phyloP scores from a whole-genome alignment of 2,113 vertebrate genomes.

The Cephalopterus ornatus region DNA sequence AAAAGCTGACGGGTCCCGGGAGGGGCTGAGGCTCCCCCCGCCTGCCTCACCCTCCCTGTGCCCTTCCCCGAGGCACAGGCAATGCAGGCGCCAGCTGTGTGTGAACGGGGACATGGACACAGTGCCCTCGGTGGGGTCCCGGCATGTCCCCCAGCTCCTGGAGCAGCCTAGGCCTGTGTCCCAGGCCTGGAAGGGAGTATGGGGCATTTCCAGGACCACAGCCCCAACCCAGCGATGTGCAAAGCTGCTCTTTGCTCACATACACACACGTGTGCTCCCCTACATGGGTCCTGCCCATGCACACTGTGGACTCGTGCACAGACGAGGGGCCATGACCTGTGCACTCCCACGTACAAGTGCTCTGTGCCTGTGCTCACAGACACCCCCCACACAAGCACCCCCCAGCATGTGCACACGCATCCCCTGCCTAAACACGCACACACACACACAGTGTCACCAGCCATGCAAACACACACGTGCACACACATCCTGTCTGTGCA shows the following conservation, averaged over 20 bases:
- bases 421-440: background rate
- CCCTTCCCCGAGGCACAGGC: background rate
- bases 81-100: background rate
- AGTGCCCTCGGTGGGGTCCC: background rate
- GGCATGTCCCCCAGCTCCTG: background rate
- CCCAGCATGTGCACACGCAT: accelerated
- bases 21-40: background rate
- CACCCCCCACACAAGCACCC: background rate
- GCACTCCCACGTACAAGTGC: background rate
- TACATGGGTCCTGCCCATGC: accelerated
- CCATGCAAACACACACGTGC: background rate
- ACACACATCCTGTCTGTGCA: background rate
- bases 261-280: accelerated
- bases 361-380: background rate
- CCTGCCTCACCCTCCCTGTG: background rate
- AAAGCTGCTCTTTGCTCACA: background rate
- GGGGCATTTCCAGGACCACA: background rate
- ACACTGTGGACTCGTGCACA: background rate
- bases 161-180: background rate
- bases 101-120: background rate
- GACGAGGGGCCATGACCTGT: background rate
- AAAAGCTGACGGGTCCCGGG: background rate
- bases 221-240: accelerated
- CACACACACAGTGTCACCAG: background rate
- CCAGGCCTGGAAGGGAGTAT: background rate